Base-by-base conservation (phyloP, 1,140 invertebrate genomes). In the Schlechtendalia chinensis region DNA sequence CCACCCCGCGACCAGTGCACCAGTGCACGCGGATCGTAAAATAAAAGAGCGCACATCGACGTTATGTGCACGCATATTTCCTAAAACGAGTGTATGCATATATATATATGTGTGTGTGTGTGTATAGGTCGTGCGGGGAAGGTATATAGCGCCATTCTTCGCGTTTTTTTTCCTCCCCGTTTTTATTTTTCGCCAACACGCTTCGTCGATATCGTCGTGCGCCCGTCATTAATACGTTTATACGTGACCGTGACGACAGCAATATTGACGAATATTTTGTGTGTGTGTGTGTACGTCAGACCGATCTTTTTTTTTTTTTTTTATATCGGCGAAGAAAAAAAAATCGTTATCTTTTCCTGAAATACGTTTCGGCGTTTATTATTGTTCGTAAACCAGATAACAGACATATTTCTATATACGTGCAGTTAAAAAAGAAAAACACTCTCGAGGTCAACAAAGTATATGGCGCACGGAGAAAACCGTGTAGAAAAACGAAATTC, bases 31-130 rank as follows among this genome's bases (percentile, higher is more conserved):
- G 65, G 22, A 69, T 69, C 67, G 67, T 69, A 79, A 63, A 79
- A 79, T 79, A 79, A 79, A 56, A 63, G 22, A 24, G 16, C 69
- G 69, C 50, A 27, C 58, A 50, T 27, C n/a, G 58, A 27, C 24
- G 24, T 50, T 63, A 63, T 79, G 39, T 63, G 16, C 58, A 45
- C 39, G 39, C 39, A 77, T 24, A 45, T 77, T 58, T 56, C 53
- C n/a, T 59, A 45, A 69, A 17, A 19, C 39, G 32, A 39, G 1
- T 17, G 5, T 45, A 22, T 77, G 22, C 17, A 65, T 16, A 47
- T 53, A 17, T 53, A 27, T 16, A 53, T 54, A 32, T 58, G n/a
- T n/a, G 19, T 32, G 47, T 47, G 14, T 71, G 53, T 61, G 27
- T 12, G 27, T 72, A 53, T 71, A 71, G 69, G 69, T 53, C 69